Conservation (phyloP, 2,797 vertebrate species). For the Pipistrellus kuhlii region DNA sequence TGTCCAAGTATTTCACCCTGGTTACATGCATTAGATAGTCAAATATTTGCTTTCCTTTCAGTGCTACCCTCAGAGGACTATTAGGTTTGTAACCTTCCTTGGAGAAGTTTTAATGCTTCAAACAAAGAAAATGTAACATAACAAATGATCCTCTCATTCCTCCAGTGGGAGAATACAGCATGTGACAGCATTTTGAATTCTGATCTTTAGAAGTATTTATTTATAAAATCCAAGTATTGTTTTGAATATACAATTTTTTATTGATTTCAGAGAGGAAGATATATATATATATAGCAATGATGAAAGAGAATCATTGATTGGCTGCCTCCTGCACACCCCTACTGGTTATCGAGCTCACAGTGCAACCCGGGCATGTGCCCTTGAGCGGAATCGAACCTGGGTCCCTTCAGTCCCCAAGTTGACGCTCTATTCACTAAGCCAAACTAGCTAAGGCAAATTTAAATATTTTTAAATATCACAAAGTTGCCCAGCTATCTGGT, state of each 20-base stretch:
- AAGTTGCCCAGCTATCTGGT: not conserved
- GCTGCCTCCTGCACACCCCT: too few relatives aligned
- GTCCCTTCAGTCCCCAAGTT: too few relatives aligned
- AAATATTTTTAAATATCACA: not conserved
- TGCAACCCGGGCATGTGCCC: too few relatives aligned
- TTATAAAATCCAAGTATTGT: slow-evolving; percentile 36
- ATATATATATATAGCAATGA: too few relatives aligned
- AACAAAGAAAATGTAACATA: slow-evolving; percentile 46
- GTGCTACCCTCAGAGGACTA: not conserved
- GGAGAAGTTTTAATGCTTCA: not conserved
- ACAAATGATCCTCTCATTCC: not conserved
- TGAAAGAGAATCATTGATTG: too few relatives aligned
- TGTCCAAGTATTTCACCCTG: not conserved
- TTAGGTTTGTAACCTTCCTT: slow-evolving; percentile 39
- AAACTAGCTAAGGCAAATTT: too few relatives aligned
- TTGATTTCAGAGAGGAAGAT: too few relatives aligned
- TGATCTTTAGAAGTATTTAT: not conserved
- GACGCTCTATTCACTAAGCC: too few relatives aligned
- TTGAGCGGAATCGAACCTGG: too few relatives aligned
- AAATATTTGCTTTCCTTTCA: slow-evolving; percentile 66
- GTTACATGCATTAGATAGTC: not conserved
- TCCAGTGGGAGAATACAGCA: not conserved
- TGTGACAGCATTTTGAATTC: not conserved
- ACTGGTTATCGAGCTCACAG: too few relatives aligned
- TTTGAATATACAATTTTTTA: too few relatives aligned